Conservation (phyloP, 2,113 vertebrate genomes). For the Pygoscelis antarcticus region DNA sequence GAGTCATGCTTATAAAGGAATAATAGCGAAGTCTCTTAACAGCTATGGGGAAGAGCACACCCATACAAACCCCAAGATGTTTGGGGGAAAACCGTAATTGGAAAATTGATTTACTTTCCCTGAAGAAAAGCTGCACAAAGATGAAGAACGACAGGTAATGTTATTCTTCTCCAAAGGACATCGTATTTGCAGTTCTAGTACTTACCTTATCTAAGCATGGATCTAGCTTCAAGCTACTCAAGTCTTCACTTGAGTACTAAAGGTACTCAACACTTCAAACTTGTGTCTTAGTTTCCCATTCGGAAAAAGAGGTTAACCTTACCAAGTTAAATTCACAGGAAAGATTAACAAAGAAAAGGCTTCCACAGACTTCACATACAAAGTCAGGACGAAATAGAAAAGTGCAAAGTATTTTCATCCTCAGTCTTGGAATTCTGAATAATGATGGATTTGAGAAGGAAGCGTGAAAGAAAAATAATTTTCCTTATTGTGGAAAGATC, state of each 20-base stretch:
- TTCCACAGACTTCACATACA: not conserved
- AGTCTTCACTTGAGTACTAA: not conserved
- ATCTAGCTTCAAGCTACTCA: not conserved
- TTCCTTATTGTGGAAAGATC: not conserved
- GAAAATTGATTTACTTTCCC: not conserved
- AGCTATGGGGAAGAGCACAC: not conserved
- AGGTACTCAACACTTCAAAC: not conserved
- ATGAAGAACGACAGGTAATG: not conserved
- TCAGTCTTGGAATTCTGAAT: not conserved
- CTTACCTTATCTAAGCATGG: not conserved
- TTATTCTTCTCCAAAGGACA: not conserved
- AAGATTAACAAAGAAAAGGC: not conserved
- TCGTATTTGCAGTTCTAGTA: not conserved
- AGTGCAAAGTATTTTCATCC: not conserved
- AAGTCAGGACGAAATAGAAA: not conserved
- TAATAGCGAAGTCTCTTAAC: not conserved
- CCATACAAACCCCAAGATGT: not conserved
- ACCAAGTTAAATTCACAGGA: not conserved
- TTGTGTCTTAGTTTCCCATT: not conserved
- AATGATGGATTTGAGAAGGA: not conserved
- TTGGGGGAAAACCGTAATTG: not conserved
- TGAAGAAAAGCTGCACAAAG: not conserved
- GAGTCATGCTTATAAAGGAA: conserved; percentile 1
- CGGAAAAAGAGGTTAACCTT: not conserved
- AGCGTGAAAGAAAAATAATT: not conserved